Conservation (phyloP, 1,140 invertebrate genomes). For the Pseudomyrmex dendroicus region DNA sequence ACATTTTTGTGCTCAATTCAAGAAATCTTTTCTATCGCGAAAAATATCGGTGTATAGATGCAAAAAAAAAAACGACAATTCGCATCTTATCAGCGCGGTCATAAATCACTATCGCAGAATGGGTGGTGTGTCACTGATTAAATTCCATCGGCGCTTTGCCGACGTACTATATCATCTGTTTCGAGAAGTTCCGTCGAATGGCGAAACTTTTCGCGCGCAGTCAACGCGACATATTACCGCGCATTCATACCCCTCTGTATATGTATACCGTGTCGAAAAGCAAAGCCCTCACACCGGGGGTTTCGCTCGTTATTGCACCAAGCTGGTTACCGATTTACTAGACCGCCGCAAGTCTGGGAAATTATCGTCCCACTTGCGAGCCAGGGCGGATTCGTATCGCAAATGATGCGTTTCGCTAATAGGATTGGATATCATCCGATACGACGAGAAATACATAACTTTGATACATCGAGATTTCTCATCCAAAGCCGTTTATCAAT, state of each 20-base stretch:
- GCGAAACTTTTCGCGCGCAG: conserved; percentile 44
- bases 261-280: background rate
- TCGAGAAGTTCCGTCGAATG: conserved; percentile 35
- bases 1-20: background rate
- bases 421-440: background rate
- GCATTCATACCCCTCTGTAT: conserved; percentile 10
- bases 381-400: background rate
- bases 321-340: conserved; percentile 24
- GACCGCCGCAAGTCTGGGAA: conserved; percentile 12
- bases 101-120: conserved; percentile 23
- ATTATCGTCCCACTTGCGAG: conserved; percentile 23
- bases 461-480: background rate
- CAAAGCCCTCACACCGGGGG: no score
- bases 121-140: conserved; percentile 23
- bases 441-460: background rate
- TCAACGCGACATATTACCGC: conserved; percentile 34
- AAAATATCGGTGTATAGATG: no score
- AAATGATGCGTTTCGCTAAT: conserved; percentile 2
- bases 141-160: conserved; percentile 35
- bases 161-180: conserved; percentile 20
- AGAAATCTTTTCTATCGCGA: no score
- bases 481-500: background rate
- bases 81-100: background rate
- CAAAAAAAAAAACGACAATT: background rate
- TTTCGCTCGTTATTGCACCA: conserved; percentile 33